These are phyloP conservation scores for Aplidium turbinatum DNA, from an alignment of 23 tunicate genomes.

Conservation along the genomic window DNA sequence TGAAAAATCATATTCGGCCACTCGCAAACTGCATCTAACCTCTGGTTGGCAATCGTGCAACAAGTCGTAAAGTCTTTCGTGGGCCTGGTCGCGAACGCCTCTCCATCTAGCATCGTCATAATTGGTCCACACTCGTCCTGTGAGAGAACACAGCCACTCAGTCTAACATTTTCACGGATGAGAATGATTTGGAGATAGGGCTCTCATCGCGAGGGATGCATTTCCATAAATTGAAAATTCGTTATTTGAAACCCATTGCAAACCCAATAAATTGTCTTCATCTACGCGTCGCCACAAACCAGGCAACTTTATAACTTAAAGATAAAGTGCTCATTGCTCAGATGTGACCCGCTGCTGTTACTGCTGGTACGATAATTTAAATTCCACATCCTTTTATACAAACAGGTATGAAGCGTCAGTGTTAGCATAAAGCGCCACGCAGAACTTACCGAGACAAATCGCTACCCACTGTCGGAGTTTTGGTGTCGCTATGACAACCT, in stretches of 20 bases:
- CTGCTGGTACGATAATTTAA: too few species aligned
- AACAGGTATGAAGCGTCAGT: too few species aligned
- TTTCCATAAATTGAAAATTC: not conserved
- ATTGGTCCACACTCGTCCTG: constrained; percentile 92
- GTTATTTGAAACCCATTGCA: not conserved
- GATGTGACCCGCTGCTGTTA: too few species aligned
- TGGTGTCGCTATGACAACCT: constrained; percentile 37
- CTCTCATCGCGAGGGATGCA: too few species aligned
- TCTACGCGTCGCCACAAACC: too few species aligned
- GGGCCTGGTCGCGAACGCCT: constrained; percentile 83
- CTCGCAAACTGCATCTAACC: constrained; percentile 41
- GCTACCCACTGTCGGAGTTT: constrained; percentile 87
- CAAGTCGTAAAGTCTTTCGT: constrained; percentile 78
- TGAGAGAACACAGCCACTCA: not conserved
- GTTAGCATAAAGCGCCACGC: not conserved
- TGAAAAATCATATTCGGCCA: not conserved
- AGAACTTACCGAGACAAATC: constrained; percentile 70
- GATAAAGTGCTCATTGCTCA: too few species aligned
- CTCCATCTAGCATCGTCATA: constrained; percentile 89
- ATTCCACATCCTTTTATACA: not conserved
- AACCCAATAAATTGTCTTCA: not conserved
- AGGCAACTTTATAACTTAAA: too few species aligned
- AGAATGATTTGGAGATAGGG: too few species aligned
- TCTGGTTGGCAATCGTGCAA: constrained; percentile 80
- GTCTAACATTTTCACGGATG: too few species aligned